Conservation (phyloP, 2,113 vertebrate genomes). For the Mobula birostris region DNA sequence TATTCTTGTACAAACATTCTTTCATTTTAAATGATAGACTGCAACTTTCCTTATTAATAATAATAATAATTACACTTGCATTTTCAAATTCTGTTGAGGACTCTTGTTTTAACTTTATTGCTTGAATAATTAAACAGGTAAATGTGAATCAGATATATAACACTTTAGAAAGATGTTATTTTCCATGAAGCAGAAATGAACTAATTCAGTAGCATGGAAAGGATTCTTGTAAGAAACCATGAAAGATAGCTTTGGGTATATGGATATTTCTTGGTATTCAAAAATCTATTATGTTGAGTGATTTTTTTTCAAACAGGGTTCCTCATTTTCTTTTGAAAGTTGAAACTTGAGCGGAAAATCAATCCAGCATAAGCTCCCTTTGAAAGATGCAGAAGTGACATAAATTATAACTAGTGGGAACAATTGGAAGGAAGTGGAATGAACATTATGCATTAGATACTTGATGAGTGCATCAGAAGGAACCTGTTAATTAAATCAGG, state of each 20-base stretch:
- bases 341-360: neutral
- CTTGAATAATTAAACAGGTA: neutral
- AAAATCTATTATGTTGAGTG: neutral
- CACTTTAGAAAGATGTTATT: neutral
- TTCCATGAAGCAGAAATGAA: neutral
- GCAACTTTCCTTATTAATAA: neutral
- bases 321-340: neutral
- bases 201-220: neutral
- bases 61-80: neutral
- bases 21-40: neutral
- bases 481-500: neutral
- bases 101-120: neutral
- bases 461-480: neutral
- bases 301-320: neutral
- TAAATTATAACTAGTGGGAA: neutral
- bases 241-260: neutral
- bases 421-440: neutral
- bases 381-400: neutral
- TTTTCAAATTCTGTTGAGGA: neutral
- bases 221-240: neutral
- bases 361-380: neutral
- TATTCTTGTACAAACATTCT: neutral
- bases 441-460: neutral
- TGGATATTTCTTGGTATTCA: neutral
- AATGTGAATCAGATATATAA: neutral